Percentiles rank a stretch among this genome's conserved stretches.
Conservation (phyloP, 2,888 invertebrate species). For the Balanococcus diminutus region DNA sequence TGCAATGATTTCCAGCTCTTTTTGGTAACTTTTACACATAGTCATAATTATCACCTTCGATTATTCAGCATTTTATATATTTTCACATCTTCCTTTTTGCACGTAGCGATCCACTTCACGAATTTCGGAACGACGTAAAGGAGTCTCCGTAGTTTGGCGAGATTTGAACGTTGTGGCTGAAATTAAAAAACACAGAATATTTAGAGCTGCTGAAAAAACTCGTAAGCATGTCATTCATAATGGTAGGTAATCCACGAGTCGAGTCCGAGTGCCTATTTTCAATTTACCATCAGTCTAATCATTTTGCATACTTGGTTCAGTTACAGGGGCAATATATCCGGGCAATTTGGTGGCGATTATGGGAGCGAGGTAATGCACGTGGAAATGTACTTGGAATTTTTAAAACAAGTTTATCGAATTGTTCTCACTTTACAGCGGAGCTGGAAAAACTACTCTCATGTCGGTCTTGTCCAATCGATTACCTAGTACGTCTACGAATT, state of each 20-base stretch:
- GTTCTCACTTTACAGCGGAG: constrained; percentile 69
- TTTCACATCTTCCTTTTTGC: not conserved
- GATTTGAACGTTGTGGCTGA: constrained; percentile 9
- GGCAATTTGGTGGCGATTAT: constrained; percentile 71
- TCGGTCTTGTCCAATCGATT: constrained; percentile 79
- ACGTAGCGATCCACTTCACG: not conserved
- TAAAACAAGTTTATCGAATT: not conserved
- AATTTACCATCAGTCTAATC: too few species aligned
- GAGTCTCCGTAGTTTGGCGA: constrained; percentile 42
- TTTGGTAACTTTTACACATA: constrained; percentile 7
- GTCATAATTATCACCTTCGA: too few species aligned
- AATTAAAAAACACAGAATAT: not conserved
- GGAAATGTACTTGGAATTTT: not conserved
- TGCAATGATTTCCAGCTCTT: not conserved
- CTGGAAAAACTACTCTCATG: constrained; percentile 90
- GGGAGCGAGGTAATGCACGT: constrained; percentile 87
- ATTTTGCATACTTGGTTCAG: constrained; percentile 48
- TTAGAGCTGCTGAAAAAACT: not conserved
- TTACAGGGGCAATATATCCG: constrained; percentile 39
- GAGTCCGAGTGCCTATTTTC: too few species aligned
- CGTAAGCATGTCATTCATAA: constrained; percentile 36
- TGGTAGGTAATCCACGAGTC: constrained; percentile 48
- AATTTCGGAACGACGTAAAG: not conserved
- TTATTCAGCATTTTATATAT: too few species aligned
- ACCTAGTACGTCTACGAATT: constrained; percentile 65